Base-by-base conservation (phyloP, 1,140 invertebrate species). In the Drosophila paulistorum region DNA sequence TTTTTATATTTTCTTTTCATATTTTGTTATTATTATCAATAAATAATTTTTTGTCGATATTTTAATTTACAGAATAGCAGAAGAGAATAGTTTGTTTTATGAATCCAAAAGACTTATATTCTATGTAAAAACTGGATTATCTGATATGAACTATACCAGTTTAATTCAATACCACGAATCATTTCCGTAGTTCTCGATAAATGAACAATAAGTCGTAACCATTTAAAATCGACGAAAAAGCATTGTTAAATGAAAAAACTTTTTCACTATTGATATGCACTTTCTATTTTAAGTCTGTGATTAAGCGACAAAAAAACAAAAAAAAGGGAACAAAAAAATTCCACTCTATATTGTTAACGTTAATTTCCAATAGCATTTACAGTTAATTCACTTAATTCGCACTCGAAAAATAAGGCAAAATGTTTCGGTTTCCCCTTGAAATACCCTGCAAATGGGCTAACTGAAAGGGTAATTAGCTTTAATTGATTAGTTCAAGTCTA, bases 301-400 rank as follows among this genome's bases (percentile, higher is more conserved):
- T 37, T 9, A 45, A 63, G n/a, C 41, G 4, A 42, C 3, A 45
- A 48, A 48, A 48, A 48, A 30, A 30, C 5, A 30, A 26, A 26
- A 26, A 30, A 30, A 51, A 51, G 3, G 1, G 45, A 17, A 14
- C 14, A n/a, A 30, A 61, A 61, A 30, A 63, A 48, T 35, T 48
- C 26, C 42, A 55, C 58, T n/a, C 42, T 70, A 66, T 62, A 67
- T 59, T 62, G 70, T 71, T 74, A 68, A 74, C 81, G 68, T 81
- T 84, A 81, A 81, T 78, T 59, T 75, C 68, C 57, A 70, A 68
- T 69, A 57, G 68, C 77, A 71, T 80, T 85, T 71, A 81, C 77
- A 77, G 78, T 66, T 86, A 86, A 85, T 85, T 86, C 78, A 68
- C 58, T 85, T 85, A 85, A 85, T 81, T 85, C 82, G 81, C 81